These are phyloP conservation scores for Ivindomyrus marchei DNA, from an alignment of 2,113 vertebrate genomes.

Conservation along the genomic window DNA sequence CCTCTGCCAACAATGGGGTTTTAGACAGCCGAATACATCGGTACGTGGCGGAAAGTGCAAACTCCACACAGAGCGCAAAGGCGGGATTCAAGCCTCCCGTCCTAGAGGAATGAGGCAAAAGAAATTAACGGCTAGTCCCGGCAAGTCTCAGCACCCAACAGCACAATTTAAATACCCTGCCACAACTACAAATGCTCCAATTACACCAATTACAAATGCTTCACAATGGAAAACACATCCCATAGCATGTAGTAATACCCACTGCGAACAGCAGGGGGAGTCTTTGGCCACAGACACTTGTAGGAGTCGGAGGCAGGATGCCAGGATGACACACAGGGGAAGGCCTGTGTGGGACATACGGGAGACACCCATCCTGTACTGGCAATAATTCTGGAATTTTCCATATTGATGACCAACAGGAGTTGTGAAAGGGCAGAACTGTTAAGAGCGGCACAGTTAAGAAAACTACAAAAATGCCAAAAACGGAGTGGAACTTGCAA, in stretches of 20 bases:
- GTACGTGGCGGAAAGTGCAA: neutral
- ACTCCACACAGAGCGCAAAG: neutral
- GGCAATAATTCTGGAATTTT: neutral
- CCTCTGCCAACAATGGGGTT: neutral
- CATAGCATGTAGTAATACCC: neutral
- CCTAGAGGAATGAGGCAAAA: neutral
- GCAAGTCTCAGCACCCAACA: neutral
- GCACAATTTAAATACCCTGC: neutral
- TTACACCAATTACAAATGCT: neutral
- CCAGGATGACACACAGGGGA: neutral
- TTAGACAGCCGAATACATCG: too few species aligned
- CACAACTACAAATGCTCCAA: neutral
- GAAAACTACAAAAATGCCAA: neutral
- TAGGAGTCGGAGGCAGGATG: neutral
- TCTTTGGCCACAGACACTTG: neutral
- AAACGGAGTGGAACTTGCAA: neutral
- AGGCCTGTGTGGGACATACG: neutral
- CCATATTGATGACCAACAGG: neutral
- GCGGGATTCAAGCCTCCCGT: neutral
- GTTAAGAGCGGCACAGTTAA: neutral
- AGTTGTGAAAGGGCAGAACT: neutral
- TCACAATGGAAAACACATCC: neutral
- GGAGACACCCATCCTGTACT: neutral
- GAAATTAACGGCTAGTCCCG: neutral
- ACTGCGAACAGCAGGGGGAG: slow-evolving; percentile 15